Conservation (phyloP, 1,140 invertebrate species). For the Paraescarpia echinospica region DNA sequence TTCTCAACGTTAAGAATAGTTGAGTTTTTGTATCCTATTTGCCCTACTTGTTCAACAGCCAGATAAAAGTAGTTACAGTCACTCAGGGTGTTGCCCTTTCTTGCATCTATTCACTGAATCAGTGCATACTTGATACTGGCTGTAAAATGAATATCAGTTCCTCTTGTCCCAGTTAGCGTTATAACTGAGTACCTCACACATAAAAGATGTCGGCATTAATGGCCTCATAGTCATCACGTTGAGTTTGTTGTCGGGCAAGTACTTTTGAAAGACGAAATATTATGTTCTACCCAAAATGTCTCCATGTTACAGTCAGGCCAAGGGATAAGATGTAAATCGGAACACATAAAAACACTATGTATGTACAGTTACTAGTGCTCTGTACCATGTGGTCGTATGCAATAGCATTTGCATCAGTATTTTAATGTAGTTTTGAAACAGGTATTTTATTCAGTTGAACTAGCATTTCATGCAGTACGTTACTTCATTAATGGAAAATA, state of each 20-base stretch:
- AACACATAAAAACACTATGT: neutral
- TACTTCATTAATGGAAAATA: no score
- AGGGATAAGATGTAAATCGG: neutral
- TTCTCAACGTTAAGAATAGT: neutral
- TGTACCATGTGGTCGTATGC: no score
- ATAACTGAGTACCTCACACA: neutral
- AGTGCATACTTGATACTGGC: neutral
- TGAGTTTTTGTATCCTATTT: neutral
- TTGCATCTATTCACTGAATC: neutral
- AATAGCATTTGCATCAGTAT: no score
- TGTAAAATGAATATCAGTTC: neutral
- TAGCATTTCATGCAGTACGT: no score
- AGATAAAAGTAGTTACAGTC: no score
- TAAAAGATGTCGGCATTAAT: neutral
- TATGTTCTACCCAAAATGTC: neutral
- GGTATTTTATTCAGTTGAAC: no score
- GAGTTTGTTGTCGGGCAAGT: neutral
- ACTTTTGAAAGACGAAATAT: neutral
- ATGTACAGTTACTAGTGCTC: neutral
- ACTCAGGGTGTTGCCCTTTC: neutral
- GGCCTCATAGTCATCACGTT: neutral
- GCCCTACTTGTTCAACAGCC: neutral
- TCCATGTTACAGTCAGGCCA: neutral
- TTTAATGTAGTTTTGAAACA: no score
- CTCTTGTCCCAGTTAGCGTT: neutral